Percentiles rank a stretch among this genome's conserved stretches.
phyloP scores from a whole-genome alignment of 2,888 invertebrate species.

The Bombylius discolor region DNA sequence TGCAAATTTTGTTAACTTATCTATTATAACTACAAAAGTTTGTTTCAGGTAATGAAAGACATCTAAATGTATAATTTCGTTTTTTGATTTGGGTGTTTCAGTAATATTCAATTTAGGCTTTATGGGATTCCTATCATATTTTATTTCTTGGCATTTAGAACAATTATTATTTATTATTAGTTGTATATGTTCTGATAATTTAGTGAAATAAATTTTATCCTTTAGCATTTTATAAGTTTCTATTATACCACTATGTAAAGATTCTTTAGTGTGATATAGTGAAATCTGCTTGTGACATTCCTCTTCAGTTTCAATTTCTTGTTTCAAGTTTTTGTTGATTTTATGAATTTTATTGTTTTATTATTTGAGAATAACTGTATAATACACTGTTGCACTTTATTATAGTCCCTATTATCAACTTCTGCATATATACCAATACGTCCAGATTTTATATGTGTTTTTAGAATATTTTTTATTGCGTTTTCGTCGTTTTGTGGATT shows the following conservation, averaged over 20 bases:
- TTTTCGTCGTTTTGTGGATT: slow-evolving; percentile 3
- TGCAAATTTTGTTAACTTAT: background rate
- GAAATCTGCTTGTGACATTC: slow-evolving; percentile 10
- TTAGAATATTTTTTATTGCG: slow-evolving; percentile 8
- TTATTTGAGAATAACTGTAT: slow-evolving; percentile 8
- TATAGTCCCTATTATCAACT: slow-evolving; percentile 7
- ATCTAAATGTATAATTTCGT: background rate
- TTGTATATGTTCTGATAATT: slow-evolving; percentile 10
- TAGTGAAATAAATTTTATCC: slow-evolving; percentile 11
- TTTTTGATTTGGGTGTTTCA: background rate
- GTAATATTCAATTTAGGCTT: background rate
- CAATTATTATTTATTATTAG: slow-evolving; percentile 11
- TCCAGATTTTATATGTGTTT: slow-evolving; percentile 6
- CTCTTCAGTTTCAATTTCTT: slow-evolving; percentile 9
- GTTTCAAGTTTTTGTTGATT: slow-evolving; percentile 1
- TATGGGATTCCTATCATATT: background rate
- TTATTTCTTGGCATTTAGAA: background rate
- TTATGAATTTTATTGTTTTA: slow-evolving; percentile 5
- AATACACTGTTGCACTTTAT: slow-evolving; percentile 9
- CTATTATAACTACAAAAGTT: background rate
- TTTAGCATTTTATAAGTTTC: slow-evolving; percentile 11
- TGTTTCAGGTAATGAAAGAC: background rate
- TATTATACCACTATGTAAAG: slow-evolving; percentile 13
- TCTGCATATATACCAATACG: slow-evolving; percentile 7
- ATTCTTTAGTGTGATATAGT: slow-evolving; percentile 12